Evolutionary conservation across 2,797 vertebrate species (phyloP).

Genomic region (Synaphobranchus kaupii): DNA sequence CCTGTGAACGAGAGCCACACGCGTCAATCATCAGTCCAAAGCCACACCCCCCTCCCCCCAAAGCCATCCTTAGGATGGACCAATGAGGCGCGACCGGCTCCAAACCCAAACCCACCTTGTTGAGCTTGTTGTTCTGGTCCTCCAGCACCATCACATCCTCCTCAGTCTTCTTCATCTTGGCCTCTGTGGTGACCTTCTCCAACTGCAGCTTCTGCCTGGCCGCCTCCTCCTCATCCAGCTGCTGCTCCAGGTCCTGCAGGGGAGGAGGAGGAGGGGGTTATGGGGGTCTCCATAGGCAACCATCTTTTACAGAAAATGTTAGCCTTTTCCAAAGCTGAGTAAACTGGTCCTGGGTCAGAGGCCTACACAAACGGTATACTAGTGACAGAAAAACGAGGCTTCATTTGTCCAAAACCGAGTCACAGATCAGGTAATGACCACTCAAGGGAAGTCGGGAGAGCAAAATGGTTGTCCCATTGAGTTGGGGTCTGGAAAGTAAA

Average conservation of each 20-base stretch:
- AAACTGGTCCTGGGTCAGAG: background rate
- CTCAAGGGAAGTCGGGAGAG: no score
- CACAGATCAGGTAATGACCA: no score
- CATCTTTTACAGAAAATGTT: no score
- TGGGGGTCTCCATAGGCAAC: background rate
- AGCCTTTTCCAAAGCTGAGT: background rate
- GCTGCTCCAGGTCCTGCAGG: constrained; percentile 85
- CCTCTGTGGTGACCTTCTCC: constrained; percentile 87
- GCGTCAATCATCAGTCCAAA: constrained; percentile 34
- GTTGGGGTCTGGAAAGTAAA: no score
- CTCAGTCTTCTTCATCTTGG: constrained; percentile 93
- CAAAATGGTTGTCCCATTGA: no score
- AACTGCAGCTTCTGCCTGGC: constrained; percentile 89
- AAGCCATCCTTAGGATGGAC: background rate
- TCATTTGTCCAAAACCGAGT: no score
- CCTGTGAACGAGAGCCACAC: constrained; percentile 54
- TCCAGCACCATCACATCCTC: constrained; percentile 91
- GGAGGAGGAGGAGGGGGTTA: no score
- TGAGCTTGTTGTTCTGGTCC: constrained; percentile 90
- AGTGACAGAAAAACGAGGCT: no score
- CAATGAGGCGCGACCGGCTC: background rate
- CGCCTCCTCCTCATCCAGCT: constrained; percentile 87
- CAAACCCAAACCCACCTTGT: constrained; percentile 73
- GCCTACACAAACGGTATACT: no score
- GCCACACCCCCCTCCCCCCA: constrained; percentile 23